These are phyloP conservation scores for Dynastes maya DNA, from an alignment of 2,888 invertebrate species.

Conservation along the genomic window DNA sequence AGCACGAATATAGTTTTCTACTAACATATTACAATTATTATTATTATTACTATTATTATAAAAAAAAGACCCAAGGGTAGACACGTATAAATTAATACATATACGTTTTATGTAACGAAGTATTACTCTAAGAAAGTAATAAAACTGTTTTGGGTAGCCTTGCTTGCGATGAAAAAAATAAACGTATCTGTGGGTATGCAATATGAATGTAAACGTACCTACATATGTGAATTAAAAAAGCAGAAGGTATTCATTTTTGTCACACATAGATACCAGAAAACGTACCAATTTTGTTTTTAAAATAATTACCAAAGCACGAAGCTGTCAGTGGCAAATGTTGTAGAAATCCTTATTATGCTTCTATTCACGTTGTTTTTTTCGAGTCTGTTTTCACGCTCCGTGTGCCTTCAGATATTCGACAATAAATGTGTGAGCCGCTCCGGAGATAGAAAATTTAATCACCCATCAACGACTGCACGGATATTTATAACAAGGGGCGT, in stretches of 20 bases:
- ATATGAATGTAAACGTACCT: neutral
- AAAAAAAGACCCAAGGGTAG: too few species aligned
- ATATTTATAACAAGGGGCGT: slow-evolving; percentile 52
- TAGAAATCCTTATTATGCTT: slow-evolving; percentile 40
- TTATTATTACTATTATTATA: too few species aligned
- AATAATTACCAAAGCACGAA: slow-evolving; percentile 17
- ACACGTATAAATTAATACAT: too few species aligned
- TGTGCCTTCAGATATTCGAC: slow-evolving; percentile 40
- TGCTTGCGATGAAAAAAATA: too few species aligned
- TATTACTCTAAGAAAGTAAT: too few species aligned
- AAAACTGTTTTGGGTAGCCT: too few species aligned
- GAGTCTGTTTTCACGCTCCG: slow-evolving; percentile 35
- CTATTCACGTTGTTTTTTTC: slow-evolving; percentile 34
- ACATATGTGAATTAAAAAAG: neutral
- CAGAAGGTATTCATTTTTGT: neutral
- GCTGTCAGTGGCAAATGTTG: slow-evolving; percentile 44
- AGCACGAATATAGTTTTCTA: too few species aligned
- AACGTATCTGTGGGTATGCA: too few species aligned
- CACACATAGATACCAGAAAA: neutral
- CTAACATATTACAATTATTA: too few species aligned
- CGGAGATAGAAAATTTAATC: slow-evolving; percentile 47
- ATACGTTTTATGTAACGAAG: too few species aligned
- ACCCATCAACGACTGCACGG: slow-evolving; percentile 49
- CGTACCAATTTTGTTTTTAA: slow-evolving; percentile 17
- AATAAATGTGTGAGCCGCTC: slow-evolving; percentile 35